These are phyloP conservation scores for Oscheius onirici DNA, from an alignment of 2,888 invertebrate genomes.

Conservation along the genomic window DNA sequence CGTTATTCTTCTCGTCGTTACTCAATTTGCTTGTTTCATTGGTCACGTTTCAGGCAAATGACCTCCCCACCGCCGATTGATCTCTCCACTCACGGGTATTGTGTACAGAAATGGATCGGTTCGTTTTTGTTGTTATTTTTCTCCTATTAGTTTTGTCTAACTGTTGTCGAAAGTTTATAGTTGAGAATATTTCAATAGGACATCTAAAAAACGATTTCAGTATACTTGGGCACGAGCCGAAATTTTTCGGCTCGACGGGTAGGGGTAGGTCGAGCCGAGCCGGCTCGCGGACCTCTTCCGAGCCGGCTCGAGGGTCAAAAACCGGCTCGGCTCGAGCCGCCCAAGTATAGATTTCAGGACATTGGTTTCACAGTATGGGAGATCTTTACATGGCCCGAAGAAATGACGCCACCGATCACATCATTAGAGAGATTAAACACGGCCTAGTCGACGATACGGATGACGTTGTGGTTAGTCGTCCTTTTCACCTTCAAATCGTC, in stretches of 20 bases:
- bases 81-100: slow-evolving; percentile 29
- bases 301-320: too few species aligned
- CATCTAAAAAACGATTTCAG: too few species aligned
- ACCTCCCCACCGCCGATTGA: slow-evolving; percentile 20
- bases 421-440: slow-evolving; percentile 35
- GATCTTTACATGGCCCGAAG: slow-evolving; percentile 25
- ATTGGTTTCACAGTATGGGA: slow-evolving; percentile 26
- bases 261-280: too few species aligned
- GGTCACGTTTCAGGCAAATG: not conserved
- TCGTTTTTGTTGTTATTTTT: slow-evolving; percentile 13
- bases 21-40: too few species aligned
- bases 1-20: too few species aligned
- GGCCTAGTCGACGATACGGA: slow-evolving; percentile 37
- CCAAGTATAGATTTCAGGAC: slow-evolving; percentile 33
- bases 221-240: too few species aligned
- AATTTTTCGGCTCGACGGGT: too few species aligned
- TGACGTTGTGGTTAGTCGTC: slow-evolving; percentile 35
- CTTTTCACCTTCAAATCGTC: not conserved
- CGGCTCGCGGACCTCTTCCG: too few species aligned
- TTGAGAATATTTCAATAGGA: too few species aligned
- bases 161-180: too few species aligned
- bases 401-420: slow-evolving; percentile 31
- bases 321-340: too few species aligned
- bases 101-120: slow-evolving; percentile 33
- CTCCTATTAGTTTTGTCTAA: too few species aligned